Evolutionary conservation across 2,888 invertebrate genomes (phyloP), one percentile per base, ranked within the genome.

Genomic region (Luperina nickerlii): DNA sequence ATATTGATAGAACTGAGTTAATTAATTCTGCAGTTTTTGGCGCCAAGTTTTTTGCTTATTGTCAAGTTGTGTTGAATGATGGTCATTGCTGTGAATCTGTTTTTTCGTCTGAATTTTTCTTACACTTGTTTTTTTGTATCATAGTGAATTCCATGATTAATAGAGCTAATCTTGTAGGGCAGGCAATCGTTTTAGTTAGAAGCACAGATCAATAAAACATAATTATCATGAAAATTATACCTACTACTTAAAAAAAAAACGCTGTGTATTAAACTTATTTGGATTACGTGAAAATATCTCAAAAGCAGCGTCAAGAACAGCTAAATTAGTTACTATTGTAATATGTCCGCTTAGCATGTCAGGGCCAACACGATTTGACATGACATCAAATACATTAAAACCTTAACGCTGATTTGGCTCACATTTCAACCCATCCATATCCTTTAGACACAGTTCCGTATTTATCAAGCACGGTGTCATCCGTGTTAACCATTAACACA

Each of bases 1-100:
- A 96, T 96, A 96, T 96, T 96, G 96, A 94, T 95, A 93, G 87
- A 90, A 92, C 88, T 81, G 87, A 90, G 90, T 91, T 93, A 91
- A 93, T 94, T 92, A 92, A 92, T 93, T 90, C 91, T 71, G 73
- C 78, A 90, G 88, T 90, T 90, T 91, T 92, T 91, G 92, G 91
- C 88, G 78, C 70, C 79, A 76, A 81, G 73, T 79, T 84, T 85
- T 87, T 85, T 81, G 57, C 74, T 76, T 51, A 75, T 80, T 85
- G 90, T 85, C 87, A 90, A 89, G 80, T 85, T 74, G 77, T 65
- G 67, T 51, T 75, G 77, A 67, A 76, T 86, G 38, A 74, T 80
- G 45, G 24, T 78, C 48, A 11, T 74, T 76, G 27, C 65, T 69
- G 20, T 48, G 71, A 67, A 82, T 67, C 69, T 75, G 62, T 77